These are phyloP conservation scores for Magallana ariakensis DNA, from an alignment of 1,140 invertebrate species.

Conservation along the genomic window DNA sequence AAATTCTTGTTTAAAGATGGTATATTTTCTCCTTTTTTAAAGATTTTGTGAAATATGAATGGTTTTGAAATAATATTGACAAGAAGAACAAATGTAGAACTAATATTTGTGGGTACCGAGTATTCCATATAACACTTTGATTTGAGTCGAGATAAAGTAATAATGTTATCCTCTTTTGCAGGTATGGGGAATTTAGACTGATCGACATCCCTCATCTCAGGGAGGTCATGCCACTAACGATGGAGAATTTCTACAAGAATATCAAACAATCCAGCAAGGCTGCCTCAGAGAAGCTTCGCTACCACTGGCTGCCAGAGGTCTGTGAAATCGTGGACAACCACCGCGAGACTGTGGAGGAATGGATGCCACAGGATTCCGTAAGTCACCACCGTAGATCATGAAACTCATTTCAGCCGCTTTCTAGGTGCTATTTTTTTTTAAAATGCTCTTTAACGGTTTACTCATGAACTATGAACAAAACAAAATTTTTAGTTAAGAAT, in stretches of 20 bases:
- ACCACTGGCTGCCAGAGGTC: slow-evolving; percentile 85
- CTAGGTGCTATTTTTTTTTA: too few relatives aligned
- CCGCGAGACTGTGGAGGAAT: slow-evolving; percentile 84
- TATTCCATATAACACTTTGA: too few relatives aligned
- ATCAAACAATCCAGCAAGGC: slow-evolving; percentile 69
- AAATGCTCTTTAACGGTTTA: too few relatives aligned
- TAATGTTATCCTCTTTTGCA: slow-evolving; percentile 48
- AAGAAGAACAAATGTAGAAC: too few relatives aligned
- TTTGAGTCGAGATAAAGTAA: neutral
- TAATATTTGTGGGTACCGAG: too few relatives aligned
- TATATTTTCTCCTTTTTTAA: too few relatives aligned
- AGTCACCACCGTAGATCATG: neutral
- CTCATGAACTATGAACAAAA: too few relatives aligned
- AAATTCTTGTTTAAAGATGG: too few relatives aligned
- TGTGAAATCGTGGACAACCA: slow-evolving; percentile 85
- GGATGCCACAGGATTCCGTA: slow-evolving; percentile 80
- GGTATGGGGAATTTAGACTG: slow-evolving; percentile 75
- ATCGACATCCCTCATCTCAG: slow-evolving; percentile 73
- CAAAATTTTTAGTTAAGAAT: too few relatives aligned
- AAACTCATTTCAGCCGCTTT: too few relatives aligned
- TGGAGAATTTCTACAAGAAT: slow-evolving; percentile 73
- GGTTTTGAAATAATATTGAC: too few relatives aligned
- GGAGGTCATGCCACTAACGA: slow-evolving; percentile 76
- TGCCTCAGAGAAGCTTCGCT: slow-evolving; percentile 62
- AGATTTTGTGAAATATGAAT: too few relatives aligned